Evolutionary conservation across 2,797 vertebrate genomes (phyloP), one percentile per base, ranked within the genome.

Genomic region (Tinamus major): DNA sequence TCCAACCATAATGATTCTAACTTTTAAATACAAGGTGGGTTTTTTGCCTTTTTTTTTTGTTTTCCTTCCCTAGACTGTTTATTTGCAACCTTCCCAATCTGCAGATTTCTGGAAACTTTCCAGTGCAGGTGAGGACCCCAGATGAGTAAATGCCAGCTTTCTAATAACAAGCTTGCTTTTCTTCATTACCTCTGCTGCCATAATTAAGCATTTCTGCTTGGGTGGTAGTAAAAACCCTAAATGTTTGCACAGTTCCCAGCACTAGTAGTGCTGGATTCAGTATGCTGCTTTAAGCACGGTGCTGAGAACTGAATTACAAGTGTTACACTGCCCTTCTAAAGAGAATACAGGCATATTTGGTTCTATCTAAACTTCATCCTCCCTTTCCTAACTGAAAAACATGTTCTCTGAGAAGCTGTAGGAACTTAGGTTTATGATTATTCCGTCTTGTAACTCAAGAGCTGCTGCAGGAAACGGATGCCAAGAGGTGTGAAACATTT

Each of bases 101-200:
- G 42, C n/a, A 70, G 46, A 37, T 78, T 12, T 67, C 71, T 94
- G 75, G 79, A 92, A 74, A 48, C 67, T 35, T 89, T 95, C 75
- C 92, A 90, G 67, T 67, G 80, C 88, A 94, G 92, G 80, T 95
- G 83, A 84, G 51, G 75, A 70, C 59, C 55, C 86, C 81, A 86
- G 56, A 35, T 87, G 86, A 79, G 92, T 89, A 94, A 94, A 95
- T 92, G 81, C 82, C 90, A 94, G 64, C 56, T 17, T 90, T 85
- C 63, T 88, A 70, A 81, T 84, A 79, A 86, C 42, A 35, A 59
- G 12, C 35, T 93, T 88, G 92, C 31, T 88, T 88, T 86, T 69
- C 56, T 85, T 93, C 64, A 70, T 93, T 95, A 77, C 23, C 61
- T 92, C 86, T 92, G 64, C 80, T 82, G 48, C 56, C 68, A 63